Evolutionary conservation across 2,888 invertebrate genomes (phyloP).

Genomic region (Drosophila phalerata): DNA sequence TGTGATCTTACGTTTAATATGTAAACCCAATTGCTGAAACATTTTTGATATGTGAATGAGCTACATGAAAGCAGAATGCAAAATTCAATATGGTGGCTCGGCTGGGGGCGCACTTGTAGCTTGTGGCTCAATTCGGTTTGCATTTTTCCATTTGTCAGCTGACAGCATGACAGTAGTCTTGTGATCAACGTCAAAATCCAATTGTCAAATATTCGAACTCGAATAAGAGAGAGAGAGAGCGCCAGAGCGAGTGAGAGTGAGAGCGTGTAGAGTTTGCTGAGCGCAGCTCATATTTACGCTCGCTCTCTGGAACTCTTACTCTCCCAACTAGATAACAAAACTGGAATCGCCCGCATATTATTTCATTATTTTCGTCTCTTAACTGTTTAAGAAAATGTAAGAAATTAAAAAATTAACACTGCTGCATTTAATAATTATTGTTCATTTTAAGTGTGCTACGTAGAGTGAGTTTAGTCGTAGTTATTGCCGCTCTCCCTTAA

Average conservation of each 20-base stretch:
- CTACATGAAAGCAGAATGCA: slow-evolving; percentile 7
- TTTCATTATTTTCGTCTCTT: slow-evolving; percentile 8
- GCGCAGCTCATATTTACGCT: slow-evolving; percentile 17
- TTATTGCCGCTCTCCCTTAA: slow-evolving; percentile 13
- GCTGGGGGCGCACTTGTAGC: slow-evolving; percentile 14
- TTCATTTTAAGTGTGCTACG: slow-evolving; percentile 17
- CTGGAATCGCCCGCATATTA: slow-evolving; percentile 55
- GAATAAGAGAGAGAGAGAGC: slow-evolving; percentile 62
- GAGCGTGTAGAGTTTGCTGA: slow-evolving; percentile 18
- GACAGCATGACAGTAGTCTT: slow-evolving; percentile 79
- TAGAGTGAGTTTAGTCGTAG: slow-evolving; percentile 6
- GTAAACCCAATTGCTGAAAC: neutral
- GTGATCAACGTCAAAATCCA: slow-evolving; percentile 79
- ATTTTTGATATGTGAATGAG: neutral
- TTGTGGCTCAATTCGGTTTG: slow-evolving; percentile 35
- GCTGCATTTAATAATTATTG: slow-evolving; percentile 24
- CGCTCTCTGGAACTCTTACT: slow-evolving; percentile 10
- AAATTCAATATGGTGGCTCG: slow-evolving; percentile 65
- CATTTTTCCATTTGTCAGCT: slow-evolving; percentile 76
- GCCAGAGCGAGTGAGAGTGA: slow-evolving; percentile 15
- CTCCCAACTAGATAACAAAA: slow-evolving; percentile 43
- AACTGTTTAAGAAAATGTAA: slow-evolving; percentile 2
- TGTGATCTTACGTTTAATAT: slow-evolving; percentile 56
- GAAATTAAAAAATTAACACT: slow-evolving; percentile 12
- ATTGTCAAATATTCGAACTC: slow-evolving; percentile 79